Percentiles rank a stretch among this genome's conserved stretches.
Evolutionary conservation across 1,140 invertebrate genomes (phyloP).

Genomic region (Drosophila punjabiensis): DNA sequence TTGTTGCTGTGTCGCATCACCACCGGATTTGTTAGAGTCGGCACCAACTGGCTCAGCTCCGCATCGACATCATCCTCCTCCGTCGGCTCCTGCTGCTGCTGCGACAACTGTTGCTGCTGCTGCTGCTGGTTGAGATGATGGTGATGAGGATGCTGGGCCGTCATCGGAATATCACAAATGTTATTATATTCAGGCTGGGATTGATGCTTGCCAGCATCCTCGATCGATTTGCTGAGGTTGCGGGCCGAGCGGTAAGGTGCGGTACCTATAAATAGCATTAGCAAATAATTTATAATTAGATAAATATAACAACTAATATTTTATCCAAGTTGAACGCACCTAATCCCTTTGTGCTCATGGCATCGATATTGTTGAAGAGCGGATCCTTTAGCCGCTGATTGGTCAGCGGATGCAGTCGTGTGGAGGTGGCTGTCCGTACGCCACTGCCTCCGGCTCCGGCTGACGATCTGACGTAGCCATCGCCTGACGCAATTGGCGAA

Average conservation of each 20-base stretch:
- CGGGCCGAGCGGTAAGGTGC: slow-evolving; percentile 76
- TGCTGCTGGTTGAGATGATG: slow-evolving; percentile 40
- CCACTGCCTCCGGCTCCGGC: slow-evolving; percentile 56
- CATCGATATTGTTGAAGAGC: slow-evolving; percentile 81
- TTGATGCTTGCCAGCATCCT: slow-evolving; percentile 78
- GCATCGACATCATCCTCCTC: slow-evolving; percentile 70
- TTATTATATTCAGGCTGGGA: slow-evolving; percentile 80
- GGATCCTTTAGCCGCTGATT: slow-evolving; percentile 75
- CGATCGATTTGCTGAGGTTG: slow-evolving; percentile 84
- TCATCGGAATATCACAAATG: slow-evolving; percentile 74
- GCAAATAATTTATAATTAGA: not conserved
- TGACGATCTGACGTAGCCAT: slow-evolving; percentile 45
- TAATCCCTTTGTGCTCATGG: slow-evolving; percentile 71
- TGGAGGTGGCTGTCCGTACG: slow-evolving; percentile 74
- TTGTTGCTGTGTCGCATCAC: slow-evolving; percentile 57
- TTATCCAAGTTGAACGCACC: slow-evolving; percentile 21
- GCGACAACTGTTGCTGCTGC: slow-evolving; percentile 50
- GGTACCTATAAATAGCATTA: slow-evolving; percentile 26
- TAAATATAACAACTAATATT: not conserved
- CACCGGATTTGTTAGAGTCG: slow-evolving; percentile 72
- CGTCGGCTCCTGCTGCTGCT: slow-evolving; percentile 51
- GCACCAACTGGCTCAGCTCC: slow-evolving; percentile 69
- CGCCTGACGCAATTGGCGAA: slow-evolving; percentile 70
- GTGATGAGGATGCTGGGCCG: slow-evolving; percentile 58
- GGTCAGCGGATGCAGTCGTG: slow-evolving; percentile 70